Percentiles rank a stretch among this genome's conserved stretches.
Evolutionary conservation across 2,888 invertebrate genomes (phyloP).

Genomic region (Amiota mariae): DNA sequence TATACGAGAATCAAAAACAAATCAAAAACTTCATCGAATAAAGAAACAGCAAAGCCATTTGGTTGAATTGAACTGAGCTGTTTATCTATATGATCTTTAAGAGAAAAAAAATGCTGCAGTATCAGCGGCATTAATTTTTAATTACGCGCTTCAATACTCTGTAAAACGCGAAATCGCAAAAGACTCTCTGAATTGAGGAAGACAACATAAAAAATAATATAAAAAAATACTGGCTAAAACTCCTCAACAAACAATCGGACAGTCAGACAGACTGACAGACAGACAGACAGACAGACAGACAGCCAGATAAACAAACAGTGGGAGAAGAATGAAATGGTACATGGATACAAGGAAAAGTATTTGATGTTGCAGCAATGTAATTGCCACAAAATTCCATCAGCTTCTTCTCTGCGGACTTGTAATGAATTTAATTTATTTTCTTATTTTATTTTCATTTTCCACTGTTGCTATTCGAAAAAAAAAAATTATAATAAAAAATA

Average conservation of each 20-base stretch:
- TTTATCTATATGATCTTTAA: not conserved
- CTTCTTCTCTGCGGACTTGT: constrained; percentile 37
- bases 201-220: constrained; percentile 14
- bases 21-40: constrained; percentile 16
- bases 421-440: constrained; percentile 27
- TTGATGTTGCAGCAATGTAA: constrained; percentile 37
- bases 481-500: not conserved
- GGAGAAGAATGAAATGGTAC: not conserved
- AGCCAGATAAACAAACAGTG: not conserved
- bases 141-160: constrained; percentile 47
- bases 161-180: constrained; percentile 2
- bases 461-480: constrained; percentile 32
- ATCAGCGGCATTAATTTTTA: constrained; percentile 45
- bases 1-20: constrained; percentile 35
- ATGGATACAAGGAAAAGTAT: not conserved
- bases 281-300: not conserved
- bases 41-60: constrained; percentile 17
- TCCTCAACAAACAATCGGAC: not conserved
- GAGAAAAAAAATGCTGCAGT: constrained; percentile 14
- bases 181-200: constrained; percentile 1
- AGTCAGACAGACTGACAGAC: not conserved
- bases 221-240: constrained; percentile 15
- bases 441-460: not conserved
- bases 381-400: constrained; percentile 53
- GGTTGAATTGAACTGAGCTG: constrained; percentile 3